Base-by-base conservation (phyloP, 2,113 vertebrate species). In the Columba livia region DNA sequence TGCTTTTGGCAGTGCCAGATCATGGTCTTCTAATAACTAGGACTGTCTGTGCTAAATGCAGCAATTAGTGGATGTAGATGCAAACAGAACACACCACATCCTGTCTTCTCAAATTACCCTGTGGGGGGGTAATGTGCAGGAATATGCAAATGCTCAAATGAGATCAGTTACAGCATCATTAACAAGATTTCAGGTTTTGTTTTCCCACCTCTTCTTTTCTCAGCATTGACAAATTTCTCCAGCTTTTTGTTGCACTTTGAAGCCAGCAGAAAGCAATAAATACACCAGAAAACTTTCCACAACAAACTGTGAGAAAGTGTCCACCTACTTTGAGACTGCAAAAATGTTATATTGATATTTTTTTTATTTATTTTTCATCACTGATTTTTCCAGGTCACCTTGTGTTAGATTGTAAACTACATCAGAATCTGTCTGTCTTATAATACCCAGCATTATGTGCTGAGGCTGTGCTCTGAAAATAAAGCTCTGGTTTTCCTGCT, bases 381-480 rank as follows among this genome's bases (percentile, higher is more conserved):
- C 31, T 66, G 69, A 36, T 70, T 88, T 86, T 88, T 84, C 53
- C 34, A 58, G 69, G 56, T 92, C 77, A 48, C 51, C 48, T 85
- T 66, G 44, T 9, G 28, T 16, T 44, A 60, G 24, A 38, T 44
- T 77, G 73, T 40, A 85, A 91, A 34, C 57, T 36, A 36, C 81
- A 79, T 32, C 57, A 89, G 65, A 32, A 88, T 79, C 65, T 83
- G 23, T 71, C 14, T 57, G 66, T 57, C 36, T 69, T 42, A 12
- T 15, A 24, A 15, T 53, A 86, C 69, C 71, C 86, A 88, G 83
- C 56, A 11, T 66, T 44, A 28, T 7, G 31, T 54, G 34, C 47
- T 81, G 58, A 65, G 58, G 8, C 40, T 67, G 14, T 83, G 87
- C 86, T 89, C 84, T 85, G 82, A 72, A 95, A 96, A 71, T 53